Evolutionary conservation across 1,140 invertebrate species (phyloP).

Genomic region (Sinonovacula constricta): DNA sequence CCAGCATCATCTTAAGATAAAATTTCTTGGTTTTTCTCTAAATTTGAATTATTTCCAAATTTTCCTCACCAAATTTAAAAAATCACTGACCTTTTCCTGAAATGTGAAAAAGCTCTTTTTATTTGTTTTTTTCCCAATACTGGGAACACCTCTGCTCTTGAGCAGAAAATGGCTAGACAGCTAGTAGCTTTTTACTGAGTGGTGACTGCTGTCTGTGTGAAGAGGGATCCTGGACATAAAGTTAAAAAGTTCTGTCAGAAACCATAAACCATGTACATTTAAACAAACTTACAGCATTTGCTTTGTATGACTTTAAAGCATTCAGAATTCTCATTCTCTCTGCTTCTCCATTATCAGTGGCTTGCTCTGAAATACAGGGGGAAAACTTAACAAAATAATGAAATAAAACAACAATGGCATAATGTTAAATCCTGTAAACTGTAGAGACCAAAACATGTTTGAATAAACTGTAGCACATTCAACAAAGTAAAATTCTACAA

Average conservation of each 20-base stretch:
- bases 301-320: slow-evolving; percentile 90
- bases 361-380: background rate
- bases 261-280: background rate
- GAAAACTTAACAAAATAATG: background rate
- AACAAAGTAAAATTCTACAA: no score
- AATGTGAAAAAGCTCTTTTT: no score
- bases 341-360: slow-evolving; percentile 48
- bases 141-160: background rate
- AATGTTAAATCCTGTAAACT: background rate
- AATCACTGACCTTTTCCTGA: no score
- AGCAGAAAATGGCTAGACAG: background rate
- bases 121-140: background rate
- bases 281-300: slow-evolving; percentile 85
- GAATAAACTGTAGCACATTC: no score
- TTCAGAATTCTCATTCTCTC: slow-evolving; percentile 81
- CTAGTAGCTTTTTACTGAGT: no score
- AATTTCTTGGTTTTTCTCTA: no score
- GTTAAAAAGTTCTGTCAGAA: background rate
- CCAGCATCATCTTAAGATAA: no score
- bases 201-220: background rate
- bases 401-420: background rate
- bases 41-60: no score
- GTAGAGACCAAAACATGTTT: no score
- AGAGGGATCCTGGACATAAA: background rate
- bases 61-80: no score